Conservation (phyloP, 2,888 invertebrate species). For the Pseudoips prasinana region DNA sequence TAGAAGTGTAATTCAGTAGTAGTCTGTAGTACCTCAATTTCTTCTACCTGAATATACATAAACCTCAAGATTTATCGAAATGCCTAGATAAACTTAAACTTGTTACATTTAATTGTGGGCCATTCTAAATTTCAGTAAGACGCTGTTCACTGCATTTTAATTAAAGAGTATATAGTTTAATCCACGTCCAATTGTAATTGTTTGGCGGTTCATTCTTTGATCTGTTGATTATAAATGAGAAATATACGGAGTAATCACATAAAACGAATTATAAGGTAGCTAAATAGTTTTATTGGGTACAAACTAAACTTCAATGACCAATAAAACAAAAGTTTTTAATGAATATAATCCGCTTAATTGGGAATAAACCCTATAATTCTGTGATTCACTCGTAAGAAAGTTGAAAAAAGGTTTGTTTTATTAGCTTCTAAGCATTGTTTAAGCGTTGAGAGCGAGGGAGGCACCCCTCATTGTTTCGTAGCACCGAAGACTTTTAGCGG, state of each 20-base stretch:
- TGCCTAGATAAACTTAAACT: too few species aligned
- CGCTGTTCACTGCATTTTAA: neutral
- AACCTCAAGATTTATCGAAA: too few species aligned
- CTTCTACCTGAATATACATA: too few species aligned
- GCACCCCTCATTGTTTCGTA: constrained; percentile 45
- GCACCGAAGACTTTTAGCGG: constrained; percentile 62
- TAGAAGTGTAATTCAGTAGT: too few species aligned
- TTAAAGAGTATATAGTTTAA: neutral
- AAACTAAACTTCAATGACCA: constrained; percentile 1
- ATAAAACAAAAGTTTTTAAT: constrained; percentile 38
- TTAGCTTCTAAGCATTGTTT: constrained; percentile 75
- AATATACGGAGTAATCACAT: neutral
- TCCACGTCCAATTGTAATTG: neutral
- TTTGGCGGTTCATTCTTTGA: neutral
- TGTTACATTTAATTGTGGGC: too few species aligned
- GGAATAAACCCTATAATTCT: constrained; percentile 38
- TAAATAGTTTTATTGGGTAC: neutral
- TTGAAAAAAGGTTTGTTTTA: constrained; percentile 72
- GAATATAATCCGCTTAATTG: constrained; percentile 45
- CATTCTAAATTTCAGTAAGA: too few species aligned
- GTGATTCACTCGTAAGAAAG: constrained; percentile 35
- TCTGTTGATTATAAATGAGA: neutral
- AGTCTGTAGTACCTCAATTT: too few species aligned
- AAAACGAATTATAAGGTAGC: neutral
- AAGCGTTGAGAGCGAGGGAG: constrained; percentile 65